A percentile compares a stretch with the other conserved stretches of the same genome.
Evolutionary conservation across 2,888 invertebrate species (phyloP).

Genomic region (Lithophane leautieri): DNA sequence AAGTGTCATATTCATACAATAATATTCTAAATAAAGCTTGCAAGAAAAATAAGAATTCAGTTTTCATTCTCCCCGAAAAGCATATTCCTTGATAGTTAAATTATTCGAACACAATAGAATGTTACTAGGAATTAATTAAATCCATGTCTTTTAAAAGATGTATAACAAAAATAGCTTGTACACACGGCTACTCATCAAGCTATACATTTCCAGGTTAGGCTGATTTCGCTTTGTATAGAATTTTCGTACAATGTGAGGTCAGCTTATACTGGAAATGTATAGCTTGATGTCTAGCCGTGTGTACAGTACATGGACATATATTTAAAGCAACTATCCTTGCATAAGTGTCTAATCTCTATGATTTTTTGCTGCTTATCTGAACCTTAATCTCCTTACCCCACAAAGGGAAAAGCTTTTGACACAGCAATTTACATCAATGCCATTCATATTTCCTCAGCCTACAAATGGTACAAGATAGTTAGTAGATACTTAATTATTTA

Average conservation of each 20-base stretch:
- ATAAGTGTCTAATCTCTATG: constrained; percentile 8
- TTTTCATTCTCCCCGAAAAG: background rate
- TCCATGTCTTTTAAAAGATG: background rate
- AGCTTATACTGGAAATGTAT: no score
- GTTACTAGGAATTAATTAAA: no score
- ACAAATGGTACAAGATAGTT: constrained; percentile 40
- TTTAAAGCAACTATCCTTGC: background rate
- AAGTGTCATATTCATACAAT: constrained; percentile 29
- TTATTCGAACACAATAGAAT: background rate
- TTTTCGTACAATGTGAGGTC: no score
- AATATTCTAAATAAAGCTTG: constrained; percentile 30
- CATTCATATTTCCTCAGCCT: constrained; percentile 48
- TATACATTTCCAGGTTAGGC: no score
- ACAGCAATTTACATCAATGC: constrained; percentile 44
- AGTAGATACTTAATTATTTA: constrained; percentile 49
- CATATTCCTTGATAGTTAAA: background rate
- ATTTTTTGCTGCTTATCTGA: constrained; percentile 7
- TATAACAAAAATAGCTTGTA: background rate
- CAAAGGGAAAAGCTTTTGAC: constrained; percentile 41
- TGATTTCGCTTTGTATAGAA: no score
- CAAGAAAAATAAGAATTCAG: constrained; percentile 1
- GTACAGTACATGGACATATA: no score
- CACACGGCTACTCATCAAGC: no score
- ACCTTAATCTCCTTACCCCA: constrained; percentile 15
- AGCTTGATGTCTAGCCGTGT: no score